Percentiles rank a stretch among this genome's conserved stretches.
These are phyloP conservation scores for Leucophenga montana DNA, from an alignment of 2,888 invertebrate genomes.

Conservation along the genomic window DNA sequence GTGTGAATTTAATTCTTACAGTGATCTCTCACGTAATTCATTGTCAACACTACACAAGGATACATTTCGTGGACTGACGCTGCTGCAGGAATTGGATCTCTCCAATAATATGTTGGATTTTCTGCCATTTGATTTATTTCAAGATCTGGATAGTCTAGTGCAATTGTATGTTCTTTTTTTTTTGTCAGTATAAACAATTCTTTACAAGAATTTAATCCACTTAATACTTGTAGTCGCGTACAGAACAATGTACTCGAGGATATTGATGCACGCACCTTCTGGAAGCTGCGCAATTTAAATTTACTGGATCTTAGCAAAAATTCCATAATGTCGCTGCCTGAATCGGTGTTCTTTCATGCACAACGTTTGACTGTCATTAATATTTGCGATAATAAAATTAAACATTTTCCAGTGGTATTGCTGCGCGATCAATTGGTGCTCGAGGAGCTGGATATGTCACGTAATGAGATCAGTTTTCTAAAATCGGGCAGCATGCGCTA, in stretches of 20 bases:
- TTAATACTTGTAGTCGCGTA: slow-evolving; percentile 73
- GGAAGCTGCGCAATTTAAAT: slow-evolving; percentile 76
- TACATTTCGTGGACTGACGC: slow-evolving; percentile 77
- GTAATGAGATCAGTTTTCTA: slow-evolving; percentile 76
- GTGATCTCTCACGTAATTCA: slow-evolving; percentile 81
- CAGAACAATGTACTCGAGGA: slow-evolving; percentile 77
- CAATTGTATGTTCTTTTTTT: slow-evolving; percentile 75
- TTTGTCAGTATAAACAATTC: no score
- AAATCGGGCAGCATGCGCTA: slow-evolving; percentile 74
- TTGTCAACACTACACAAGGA: slow-evolving; percentile 79
- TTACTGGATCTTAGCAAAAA: slow-evolving; percentile 79
- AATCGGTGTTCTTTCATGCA: slow-evolving; percentile 75
- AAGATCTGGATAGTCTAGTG: slow-evolving; percentile 76
- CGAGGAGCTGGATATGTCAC: slow-evolving; percentile 79
- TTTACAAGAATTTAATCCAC: no score
- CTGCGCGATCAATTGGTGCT: slow-evolving; percentile 75
- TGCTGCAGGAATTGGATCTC: slow-evolving; percentile 78
- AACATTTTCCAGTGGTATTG: slow-evolving; percentile 73
- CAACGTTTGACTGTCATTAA: slow-evolving; percentile 70
- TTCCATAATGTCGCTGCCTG: slow-evolving; percentile 74
- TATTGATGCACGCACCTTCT: slow-evolving; percentile 74
- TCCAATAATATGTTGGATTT: slow-evolving; percentile 80
- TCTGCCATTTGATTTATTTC: slow-evolving; percentile 78
- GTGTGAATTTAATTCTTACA: slow-evolving; percentile 64
- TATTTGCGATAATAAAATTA: slow-evolving; percentile 73